Base-by-base conservation (phyloP, 2,888 invertebrate species). In the Diadegma fenestrale region DNA sequence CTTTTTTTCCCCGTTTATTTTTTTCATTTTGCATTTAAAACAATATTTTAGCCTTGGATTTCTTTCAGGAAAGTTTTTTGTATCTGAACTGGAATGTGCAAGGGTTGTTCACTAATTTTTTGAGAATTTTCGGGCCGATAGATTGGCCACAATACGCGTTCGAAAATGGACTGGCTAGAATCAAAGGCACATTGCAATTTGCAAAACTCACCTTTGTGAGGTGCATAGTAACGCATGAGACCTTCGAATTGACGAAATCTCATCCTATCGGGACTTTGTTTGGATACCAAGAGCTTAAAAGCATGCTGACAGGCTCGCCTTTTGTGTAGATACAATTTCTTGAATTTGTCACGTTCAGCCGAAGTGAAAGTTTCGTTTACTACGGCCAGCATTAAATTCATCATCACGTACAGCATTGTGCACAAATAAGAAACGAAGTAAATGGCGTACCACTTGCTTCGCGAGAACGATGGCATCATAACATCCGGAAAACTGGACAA, bases 301-400 rank as follows among this genome's bases (percentile, higher is more conserved):
- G 98, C 97, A 90, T 97, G 96, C 61, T 97, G 96, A 91, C 97
- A 97, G 0, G 98, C 98, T 90, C 96, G 96, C 19, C 98, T 95
- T 89, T 98, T 96, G 94, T 98, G 98, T 86, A 98, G 94, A 86
- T 97, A 95, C 64, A 98, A 92, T 91, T 98, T 97, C 90, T 97
- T 95, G 89, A 98, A 97, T 93, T 98, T 98, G 89, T 97, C 97
- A 64, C 97, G 96, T 94, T 98, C 98, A 71, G 97, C 96, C 51
- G 97, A 96, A 0, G 97, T 97, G 93, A 98, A 98, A 0, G 97
- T 97, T 94, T 98, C 98, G 94, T 98, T 98, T 5, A 98, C 98
- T 43, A 98, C 98, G 82, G 98, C 98, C 89, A 98, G 95, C 96
- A 98, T 97, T 96, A 98, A 95, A 94, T 98, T 98, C 98, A 98